Base-by-base conservation (phyloP, 2,797 vertebrate genomes). In the Microctenopoma stevenorrisi region DNA sequence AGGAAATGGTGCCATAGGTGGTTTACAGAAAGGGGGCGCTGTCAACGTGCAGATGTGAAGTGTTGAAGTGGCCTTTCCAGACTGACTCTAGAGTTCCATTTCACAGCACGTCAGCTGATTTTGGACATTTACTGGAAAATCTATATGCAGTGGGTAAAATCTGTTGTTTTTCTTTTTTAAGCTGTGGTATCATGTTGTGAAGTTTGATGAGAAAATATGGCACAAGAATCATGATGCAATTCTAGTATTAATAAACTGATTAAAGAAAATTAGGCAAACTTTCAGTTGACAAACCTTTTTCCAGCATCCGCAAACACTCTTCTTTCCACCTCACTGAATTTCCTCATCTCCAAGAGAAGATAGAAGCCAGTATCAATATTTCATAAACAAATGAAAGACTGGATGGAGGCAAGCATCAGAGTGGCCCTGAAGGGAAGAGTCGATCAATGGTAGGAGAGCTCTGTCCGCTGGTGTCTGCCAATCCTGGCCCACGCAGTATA, bases 341-440 rank as follows among this genome's bases (percentile, higher is more conserved):
- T 69, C 58, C 73, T 56, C 55, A 7, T 83, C 73, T 89, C 71
- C 38, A 51, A 81, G 49, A 90, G 74, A 64, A 91, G 85, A 82
- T 63, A 88, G 85, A 85, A 82, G 89, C 90, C 91, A 91, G 86
- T 92, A 94, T 95, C 91, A 94, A 94, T 94, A 95, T 94, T 95
- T 94, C 86, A 94, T 93, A 90, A 91, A 92, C 91, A 91, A 92
- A 88, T 86, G 80, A 89, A 85, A 88, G 79, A 78, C 74, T 82
- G 88, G 88, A 90, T 85, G 77, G 84, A 89, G 73, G 74, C 66
- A 18, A 67, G 86, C 84, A 62, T 87, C 80, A 74, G 84, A 81
- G 82, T 18, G 74, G 56, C 86, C 81, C 91, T 68, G 81, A 63
- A 89, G 88, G 61, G 46, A 30, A 43, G 53, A 60, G 68, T 50